Conservation (phyloP, 2,113 vertebrate species). For the Lipophrys pholis region DNA sequence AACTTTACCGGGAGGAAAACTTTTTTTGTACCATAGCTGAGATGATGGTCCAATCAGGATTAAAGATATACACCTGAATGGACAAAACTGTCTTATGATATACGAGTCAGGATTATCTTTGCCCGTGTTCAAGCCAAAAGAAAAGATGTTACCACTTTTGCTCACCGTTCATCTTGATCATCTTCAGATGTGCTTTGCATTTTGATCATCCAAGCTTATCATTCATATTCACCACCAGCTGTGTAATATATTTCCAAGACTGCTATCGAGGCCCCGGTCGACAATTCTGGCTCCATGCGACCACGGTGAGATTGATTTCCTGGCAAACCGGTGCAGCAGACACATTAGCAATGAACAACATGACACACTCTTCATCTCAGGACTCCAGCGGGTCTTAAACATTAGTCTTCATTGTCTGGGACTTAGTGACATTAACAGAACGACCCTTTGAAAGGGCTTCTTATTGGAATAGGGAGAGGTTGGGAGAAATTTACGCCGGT, state of each 20-base stretch:
- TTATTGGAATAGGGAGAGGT: constrained; percentile 18
- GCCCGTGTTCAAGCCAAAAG: too few species aligned
- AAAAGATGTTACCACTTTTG: too few species aligned
- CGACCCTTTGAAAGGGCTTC: constrained; percentile 41
- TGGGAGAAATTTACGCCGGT: constrained; percentile 26
- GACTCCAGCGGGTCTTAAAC: constrained; percentile 37
- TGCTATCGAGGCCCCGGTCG: constrained; percentile 12
- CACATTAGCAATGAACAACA: constrained; percentile 44
- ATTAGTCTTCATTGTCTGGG: constrained; percentile 12
- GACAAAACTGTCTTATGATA: too few species aligned
- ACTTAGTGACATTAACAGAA: constrained; percentile 26
- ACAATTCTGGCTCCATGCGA: constrained; percentile 34
- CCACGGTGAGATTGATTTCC: constrained; percentile 12
- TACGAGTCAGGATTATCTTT: too few species aligned
- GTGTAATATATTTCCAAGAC: neutral
- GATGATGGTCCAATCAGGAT: too few species aligned
- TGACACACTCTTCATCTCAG: constrained; percentile 30
- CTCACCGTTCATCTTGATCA: too few species aligned
- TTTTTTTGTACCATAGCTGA: too few species aligned
- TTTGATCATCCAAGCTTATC: constrained; percentile 4
- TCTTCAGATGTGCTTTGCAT: neutral
- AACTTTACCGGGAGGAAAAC: too few species aligned
- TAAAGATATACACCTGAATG: too few species aligned
- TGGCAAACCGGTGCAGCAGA: constrained; percentile 12
- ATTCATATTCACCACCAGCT: neutral